Base-by-base conservation (phyloP, 1,140 invertebrate species). In the Drosophila busckii region DNA sequence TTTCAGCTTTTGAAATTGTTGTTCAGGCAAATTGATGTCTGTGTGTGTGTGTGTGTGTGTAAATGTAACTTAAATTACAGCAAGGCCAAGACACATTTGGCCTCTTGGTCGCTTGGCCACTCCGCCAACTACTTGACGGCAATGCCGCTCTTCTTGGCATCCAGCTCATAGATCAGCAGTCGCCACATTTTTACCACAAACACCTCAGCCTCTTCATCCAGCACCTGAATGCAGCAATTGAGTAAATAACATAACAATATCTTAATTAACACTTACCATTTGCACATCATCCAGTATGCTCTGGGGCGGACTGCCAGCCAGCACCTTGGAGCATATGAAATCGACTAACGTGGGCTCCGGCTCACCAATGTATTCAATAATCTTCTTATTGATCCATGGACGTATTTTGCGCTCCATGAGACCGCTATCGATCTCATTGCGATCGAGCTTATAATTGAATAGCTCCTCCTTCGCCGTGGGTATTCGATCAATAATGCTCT, bases 151-250 rank as follows among this genome's bases (percentile, higher is more conserved):
- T 98, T 98, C 88, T 99, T 99, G 29, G 97, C 97, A 92, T 99
- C 97, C 68, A 98, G 96, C 92, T 99, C 98, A 89, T 99, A 99
- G 73, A 99, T 98, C 45, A 99, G 90, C 87, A 99, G 91, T 82
- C 98, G 92, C 98, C 98, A 99, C 96, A 99, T 98, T 92, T 99
- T 99, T 25, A 99, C 97, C 70, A 99, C 97, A 91, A 99, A 99
- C 40, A 99, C 96, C 91, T 99, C 98, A 4, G 98, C 98, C 89
- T 99, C 98, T 88, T 99, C 98, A 88, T 99, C 98, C 67, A 99
- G 90, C 67, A 99, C 96, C 97, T 98, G 89, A 90, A 2, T 10
- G 6, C 9, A 13, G 7, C 28, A 19, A 29, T 0, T 13, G 34
- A 29, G 12, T 31, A 19, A 49, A 32, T 22, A 8, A 22, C 26